These are phyloP conservation scores for Dermolepida albohirtum DNA, from an alignment of 2,888 invertebrate genomes.

Conservation along the genomic window DNA sequence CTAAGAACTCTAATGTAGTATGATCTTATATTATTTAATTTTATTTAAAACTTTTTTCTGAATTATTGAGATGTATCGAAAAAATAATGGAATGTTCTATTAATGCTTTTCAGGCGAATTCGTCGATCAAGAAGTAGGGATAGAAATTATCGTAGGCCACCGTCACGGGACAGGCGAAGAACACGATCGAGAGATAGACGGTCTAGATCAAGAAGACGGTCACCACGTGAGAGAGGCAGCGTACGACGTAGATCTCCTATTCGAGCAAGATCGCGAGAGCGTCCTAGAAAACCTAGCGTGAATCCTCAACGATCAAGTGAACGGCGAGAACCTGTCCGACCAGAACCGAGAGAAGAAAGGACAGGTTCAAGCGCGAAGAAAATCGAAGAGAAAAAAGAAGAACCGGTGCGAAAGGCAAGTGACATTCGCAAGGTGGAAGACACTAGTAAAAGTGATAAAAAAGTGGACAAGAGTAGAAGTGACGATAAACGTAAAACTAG, in stretches of 20 bases:
- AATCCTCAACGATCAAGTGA: constrained; percentile 60
- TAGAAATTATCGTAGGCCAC: constrained; percentile 56
- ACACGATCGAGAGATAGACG: constrained; percentile 62
- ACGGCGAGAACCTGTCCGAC: constrained; percentile 56
- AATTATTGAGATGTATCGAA: not conserved
- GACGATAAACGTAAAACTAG: constrained; percentile 50
- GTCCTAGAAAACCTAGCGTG: constrained; percentile 58
- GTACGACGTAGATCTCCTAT: constrained; percentile 62
- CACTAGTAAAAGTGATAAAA: constrained; percentile 57
- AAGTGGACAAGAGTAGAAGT: constrained; percentile 52
- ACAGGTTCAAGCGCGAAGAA: constrained; percentile 46
- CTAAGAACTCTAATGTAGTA: no score
- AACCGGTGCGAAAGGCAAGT: constrained; percentile 64
- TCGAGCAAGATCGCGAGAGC: constrained; percentile 53
- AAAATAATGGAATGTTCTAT: constrained; percentile 12
- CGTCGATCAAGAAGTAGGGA: constrained; percentile 62
- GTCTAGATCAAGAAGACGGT: constrained; percentile 60
- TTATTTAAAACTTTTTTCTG: no score
- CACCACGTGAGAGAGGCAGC: constrained; percentile 57
- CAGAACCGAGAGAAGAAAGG: constrained; percentile 49
- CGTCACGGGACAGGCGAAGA: constrained; percentile 57
- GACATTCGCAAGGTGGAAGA: constrained; percentile 62
- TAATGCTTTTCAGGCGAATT: constrained; percentile 51
- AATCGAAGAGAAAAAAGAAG: constrained; percentile 52
- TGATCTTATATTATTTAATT: no score